Conservation (phyloP, 2,113 vertebrate species). For the Okapia johnstoni region DNA sequence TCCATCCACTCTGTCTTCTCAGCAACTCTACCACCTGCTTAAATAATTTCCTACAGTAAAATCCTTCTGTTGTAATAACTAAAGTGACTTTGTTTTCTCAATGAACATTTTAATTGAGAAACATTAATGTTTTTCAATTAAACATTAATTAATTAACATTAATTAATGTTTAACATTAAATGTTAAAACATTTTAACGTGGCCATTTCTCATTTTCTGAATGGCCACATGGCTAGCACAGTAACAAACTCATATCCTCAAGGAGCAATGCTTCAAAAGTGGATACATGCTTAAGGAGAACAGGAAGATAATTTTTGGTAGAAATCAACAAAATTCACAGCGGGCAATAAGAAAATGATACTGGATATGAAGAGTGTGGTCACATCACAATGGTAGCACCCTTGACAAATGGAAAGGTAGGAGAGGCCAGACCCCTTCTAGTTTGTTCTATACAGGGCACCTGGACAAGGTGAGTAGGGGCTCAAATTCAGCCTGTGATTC, state of each 20-base stretch:
- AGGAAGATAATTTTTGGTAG: not conserved
- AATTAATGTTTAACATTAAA: too few relatives aligned
- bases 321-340: not conserved
- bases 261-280: not conserved
- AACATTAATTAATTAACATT: too few relatives aligned
- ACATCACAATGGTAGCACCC: not conserved
- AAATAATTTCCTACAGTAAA: not conserved
- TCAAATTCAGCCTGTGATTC: not conserved
- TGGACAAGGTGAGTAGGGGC: accelerated
- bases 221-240: not conserved
- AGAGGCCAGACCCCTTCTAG: not conserved
- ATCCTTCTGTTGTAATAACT: not conserved
- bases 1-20: not conserved
- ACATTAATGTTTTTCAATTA: too few relatives aligned
- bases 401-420: not conserved
- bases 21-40: not conserved
- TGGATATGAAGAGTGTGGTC: not conserved
- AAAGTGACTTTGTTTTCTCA: not conserved
- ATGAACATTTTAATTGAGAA: not conserved
- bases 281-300: not conserved
- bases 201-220: not conserved
- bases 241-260: not conserved
- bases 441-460: not conserved
- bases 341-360: not conserved
- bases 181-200: too few relatives aligned